Conservation (phyloP, 1,140 invertebrate genomes). For the Drosophila nannoptera region DNA sequence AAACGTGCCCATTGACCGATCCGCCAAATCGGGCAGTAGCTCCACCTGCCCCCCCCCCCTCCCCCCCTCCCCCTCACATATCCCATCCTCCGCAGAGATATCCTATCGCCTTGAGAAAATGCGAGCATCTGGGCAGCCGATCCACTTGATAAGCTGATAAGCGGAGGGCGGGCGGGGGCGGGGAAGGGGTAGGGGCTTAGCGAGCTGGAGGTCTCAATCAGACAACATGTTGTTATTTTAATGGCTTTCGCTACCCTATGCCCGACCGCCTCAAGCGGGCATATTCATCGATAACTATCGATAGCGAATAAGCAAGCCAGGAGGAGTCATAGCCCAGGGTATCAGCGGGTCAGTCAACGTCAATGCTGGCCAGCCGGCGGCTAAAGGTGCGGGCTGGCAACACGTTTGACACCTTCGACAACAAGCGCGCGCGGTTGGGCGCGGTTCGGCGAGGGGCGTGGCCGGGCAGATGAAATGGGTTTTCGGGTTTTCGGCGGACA, state of each 20-base stretch:
- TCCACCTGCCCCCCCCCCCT: too few relatives aligned
- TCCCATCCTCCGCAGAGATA: too few relatives aligned
- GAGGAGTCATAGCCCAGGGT: background rate
- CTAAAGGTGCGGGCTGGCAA: constrained; percentile 39
- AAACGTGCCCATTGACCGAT: constrained; percentile 28
- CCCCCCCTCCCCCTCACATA: too few relatives aligned
- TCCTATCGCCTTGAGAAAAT: constrained; percentile 1
- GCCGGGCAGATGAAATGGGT: background rate
- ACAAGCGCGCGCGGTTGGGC: constrained; percentile 15
- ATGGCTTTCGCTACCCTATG: constrained; percentile 22
- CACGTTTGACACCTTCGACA: constrained; percentile 39
- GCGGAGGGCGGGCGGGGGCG: background rate
- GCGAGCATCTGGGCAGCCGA: constrained; percentile 20
- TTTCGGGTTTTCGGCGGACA: background rate
- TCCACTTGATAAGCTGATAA: constrained; percentile 32
- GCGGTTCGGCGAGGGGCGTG: constrained; percentile 5
- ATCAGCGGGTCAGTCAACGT: background rate
- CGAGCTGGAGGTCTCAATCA: background rate
- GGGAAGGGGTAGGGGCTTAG: background rate
- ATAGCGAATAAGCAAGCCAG: too few relatives aligned
- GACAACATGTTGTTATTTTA: constrained; percentile 39
- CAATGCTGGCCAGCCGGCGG: background rate
- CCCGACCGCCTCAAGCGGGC: background rate
- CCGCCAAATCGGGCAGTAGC: background rate
- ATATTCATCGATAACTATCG: background rate